Conservation (phyloP, 2,797 vertebrate genomes). For the Danio jaintianensis region DNA sequence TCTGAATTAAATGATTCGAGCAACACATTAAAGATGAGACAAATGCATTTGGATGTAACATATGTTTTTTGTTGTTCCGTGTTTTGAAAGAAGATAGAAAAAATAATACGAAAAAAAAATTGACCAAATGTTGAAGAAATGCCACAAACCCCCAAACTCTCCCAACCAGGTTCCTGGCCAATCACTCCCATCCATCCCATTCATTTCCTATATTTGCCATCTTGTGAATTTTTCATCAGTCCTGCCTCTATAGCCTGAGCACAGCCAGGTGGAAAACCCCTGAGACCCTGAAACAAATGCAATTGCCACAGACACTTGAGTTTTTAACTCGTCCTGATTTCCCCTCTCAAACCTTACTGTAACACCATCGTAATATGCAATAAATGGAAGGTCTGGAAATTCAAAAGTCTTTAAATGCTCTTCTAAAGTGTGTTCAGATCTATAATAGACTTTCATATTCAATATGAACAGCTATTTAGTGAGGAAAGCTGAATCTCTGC, state of each 20-base stretch:
- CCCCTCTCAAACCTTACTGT: constrained; percentile 35
- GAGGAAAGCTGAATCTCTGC: too few relatives aligned
- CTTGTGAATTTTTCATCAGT: constrained; percentile 68
- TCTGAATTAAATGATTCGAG: constrained; percentile 6
- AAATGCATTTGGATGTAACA: background rate
- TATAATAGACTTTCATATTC: constrained; percentile 48
- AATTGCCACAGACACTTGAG: constrained; percentile 54
- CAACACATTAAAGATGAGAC: constrained; percentile 24
- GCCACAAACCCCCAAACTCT: constrained; percentile 13
- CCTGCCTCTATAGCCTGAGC: constrained; percentile 60
- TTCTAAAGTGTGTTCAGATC: constrained; percentile 30
- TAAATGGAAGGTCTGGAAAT: constrained; percentile 48
- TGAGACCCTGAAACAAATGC: constrained; percentile 55
- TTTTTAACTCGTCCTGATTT: constrained; percentile 29
- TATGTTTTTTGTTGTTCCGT: background rate
- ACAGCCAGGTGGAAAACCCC: constrained; percentile 57
- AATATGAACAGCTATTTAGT: constrained; percentile 22
- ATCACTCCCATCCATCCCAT: constrained; percentile 46
- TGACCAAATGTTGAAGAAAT: background rate
- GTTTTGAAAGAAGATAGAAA: background rate
- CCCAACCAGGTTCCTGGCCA: constrained; percentile 20
- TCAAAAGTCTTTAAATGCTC: constrained; percentile 49
- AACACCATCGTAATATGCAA: constrained; percentile 23
- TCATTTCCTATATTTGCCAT: constrained; percentile 63
- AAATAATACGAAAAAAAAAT: background rate